Percentiles rank a stretch among this genome's conserved stretches.
These are phyloP conservation scores for Lithophane socia DNA, from an alignment of 2,888 invertebrate species.

Conservation along the genomic window DNA sequence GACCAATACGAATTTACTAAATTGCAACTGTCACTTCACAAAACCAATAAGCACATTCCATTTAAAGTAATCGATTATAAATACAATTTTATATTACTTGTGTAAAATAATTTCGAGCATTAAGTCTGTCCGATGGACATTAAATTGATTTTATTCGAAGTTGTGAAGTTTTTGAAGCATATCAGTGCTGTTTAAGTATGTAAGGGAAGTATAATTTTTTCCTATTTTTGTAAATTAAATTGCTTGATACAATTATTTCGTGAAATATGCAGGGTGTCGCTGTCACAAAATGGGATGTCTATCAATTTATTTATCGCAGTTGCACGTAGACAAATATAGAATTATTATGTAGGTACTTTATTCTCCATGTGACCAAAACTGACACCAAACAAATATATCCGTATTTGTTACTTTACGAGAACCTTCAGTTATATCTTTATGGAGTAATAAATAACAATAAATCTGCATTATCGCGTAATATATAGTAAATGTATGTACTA, in stretches of 20 bases:
- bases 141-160: conserved; percentile 80
- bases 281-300: conserved; percentile 53
- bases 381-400: conserved; percentile 65
- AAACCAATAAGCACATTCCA: conserved; percentile 65
- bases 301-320: conserved; percentile 65
- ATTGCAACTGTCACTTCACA: conserved; percentile 40
- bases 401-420: conserved; percentile 45
- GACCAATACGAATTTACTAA: conserved; percentile 23
- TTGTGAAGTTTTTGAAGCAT: conserved; percentile 85
- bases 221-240: conserved; percentile 76
- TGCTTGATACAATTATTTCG: conserved; percentile 57
- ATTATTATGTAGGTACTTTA: conserved; percentile 74
- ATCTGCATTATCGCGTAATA: conserved; percentile 43
- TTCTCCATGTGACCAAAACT: conserved; percentile 87
- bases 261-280: conserved; percentile 55
- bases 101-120: conserved; percentile 64
- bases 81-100: conserved; percentile 62
- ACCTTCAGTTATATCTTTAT: conserved; percentile 42
- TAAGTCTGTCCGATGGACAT: conserved; percentile 74
- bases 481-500: conserved; percentile 67
- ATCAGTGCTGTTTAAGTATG: conserved; percentile 80
- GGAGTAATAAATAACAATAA: conserved; percentile 52
- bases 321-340: conserved; percentile 74
- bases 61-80: conserved; percentile 64
- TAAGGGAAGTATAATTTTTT: conserved; percentile 73